Evolutionary conservation across 2,113 vertebrate species (phyloP).

Genomic region (Ursus arctos): DNA sequence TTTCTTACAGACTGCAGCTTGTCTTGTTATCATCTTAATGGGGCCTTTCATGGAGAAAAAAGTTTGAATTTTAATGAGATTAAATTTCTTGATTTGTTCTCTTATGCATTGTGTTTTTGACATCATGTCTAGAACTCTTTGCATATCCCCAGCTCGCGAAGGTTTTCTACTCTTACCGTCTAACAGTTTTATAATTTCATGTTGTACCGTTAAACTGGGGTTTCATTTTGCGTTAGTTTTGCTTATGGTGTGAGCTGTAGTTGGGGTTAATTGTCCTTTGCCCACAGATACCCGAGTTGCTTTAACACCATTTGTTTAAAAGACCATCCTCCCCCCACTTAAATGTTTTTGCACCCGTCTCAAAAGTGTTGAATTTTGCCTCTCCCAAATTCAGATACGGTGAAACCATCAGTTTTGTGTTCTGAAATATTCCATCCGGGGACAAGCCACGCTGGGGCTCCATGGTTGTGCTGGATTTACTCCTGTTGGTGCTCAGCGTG

Average conservation of each 20-base stretch:
- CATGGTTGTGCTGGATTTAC: not conserved
- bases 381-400: not conserved
- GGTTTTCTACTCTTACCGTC: not conserved
- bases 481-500: not conserved
- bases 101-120: not conserved
- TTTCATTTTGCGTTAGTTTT: not conserved
- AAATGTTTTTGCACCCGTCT: not conserved
- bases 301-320: not conserved
- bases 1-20: not conserved
- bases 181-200: not conserved
- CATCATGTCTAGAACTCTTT: not conserved
- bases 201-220: not conserved
- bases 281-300: not conserved
- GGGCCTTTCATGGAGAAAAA: not conserved
- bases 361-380: not conserved
- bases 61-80: not conserved
- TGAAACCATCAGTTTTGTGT: fast-evolving
- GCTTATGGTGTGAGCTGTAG: fast-evolving
- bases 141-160: not conserved
- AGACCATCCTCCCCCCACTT: not conserved
- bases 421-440: not conserved
- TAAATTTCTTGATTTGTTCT: not conserved
- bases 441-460: fast-evolving
- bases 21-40: not conserved
- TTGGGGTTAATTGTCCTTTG: not conserved